Conservation (phyloP, 2,888 invertebrate genomes). For the Venusia cambrica region DNA sequence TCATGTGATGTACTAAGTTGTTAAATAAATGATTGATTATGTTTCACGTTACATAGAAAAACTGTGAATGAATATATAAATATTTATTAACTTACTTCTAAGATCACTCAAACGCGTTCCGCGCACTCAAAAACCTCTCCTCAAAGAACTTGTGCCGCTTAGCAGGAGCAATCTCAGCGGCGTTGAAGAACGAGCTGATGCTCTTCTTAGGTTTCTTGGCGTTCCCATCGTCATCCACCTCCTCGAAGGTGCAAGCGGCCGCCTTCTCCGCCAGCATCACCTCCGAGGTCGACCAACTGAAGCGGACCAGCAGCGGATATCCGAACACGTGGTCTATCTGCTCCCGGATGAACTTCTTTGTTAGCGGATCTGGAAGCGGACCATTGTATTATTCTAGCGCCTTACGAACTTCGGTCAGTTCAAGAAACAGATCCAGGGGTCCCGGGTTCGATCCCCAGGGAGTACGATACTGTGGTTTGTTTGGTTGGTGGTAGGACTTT, state of each 20-base stretch:
- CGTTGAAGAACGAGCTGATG: conserved; percentile 82
- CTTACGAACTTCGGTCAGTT: no score
- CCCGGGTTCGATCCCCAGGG: no score
- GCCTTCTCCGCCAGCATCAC: conserved; percentile 88
- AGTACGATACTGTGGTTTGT: no score
- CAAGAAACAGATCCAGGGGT: no score
- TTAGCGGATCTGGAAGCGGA: conserved; percentile 89
- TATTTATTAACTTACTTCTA: conserved; percentile 21
- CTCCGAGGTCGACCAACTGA: conserved; percentile 98
- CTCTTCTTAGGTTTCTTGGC: conserved; percentile 66
- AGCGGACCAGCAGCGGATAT: conserved; percentile 95
- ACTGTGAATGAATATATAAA: no score
- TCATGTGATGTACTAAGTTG: no score
- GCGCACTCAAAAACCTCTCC: conserved; percentile 81
- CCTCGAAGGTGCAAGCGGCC: conserved; percentile 86
- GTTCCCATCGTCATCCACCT: conserved; percentile 75
- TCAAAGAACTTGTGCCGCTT: conserved; percentile 85
- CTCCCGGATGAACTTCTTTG: conserved; percentile 92
- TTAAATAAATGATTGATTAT: no score
- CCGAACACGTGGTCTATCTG: conserved; percentile 96
- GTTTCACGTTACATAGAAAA: no score
- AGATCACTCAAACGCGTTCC: conserved; percentile 68
- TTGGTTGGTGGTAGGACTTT: no score
- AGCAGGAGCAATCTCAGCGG: conserved; percentile 49
- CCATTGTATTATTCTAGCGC: no score